These are phyloP conservation scores for Cheirogaleus major DNA, from an alignment of 2,797 vertebrate species.

Conservation along the genomic window DNA sequence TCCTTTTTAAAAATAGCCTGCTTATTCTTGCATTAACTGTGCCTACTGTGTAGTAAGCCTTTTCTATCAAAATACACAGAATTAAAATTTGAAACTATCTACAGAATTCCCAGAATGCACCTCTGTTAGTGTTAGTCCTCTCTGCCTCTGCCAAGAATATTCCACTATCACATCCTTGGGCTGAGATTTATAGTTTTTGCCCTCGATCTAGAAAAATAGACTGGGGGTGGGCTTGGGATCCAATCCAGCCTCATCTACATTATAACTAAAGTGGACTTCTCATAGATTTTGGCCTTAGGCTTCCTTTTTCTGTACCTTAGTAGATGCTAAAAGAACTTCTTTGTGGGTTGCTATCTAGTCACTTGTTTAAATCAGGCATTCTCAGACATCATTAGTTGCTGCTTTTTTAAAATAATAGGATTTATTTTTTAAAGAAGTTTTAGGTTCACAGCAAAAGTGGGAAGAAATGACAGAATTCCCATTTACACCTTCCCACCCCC, in stretches of 20 bases:
- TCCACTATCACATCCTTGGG: background rate
- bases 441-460: too few relatives aligned
- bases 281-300: background rate
- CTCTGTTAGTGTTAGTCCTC: background rate
- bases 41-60: background rate
- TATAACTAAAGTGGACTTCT: background rate
- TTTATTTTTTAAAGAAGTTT: too few relatives aligned
- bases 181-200: background rate
- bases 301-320: constrained; percentile 36
- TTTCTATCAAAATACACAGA: background rate
- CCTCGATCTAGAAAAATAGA: background rate
- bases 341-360: background rate
- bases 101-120: background rate
- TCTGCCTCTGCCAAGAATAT: background rate
- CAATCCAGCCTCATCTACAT: background rate
- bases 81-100: background rate
- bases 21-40: background rate
- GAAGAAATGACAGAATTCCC: too few relatives aligned
- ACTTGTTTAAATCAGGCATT: background rate
- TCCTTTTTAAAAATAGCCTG: background rate
- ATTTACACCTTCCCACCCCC: too few relatives aligned
- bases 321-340: constrained; percentile 84
- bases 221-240: background rate
- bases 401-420: background rate
- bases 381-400: background rate